A percentile compares a stretch with the other conserved stretches of the same genome.
Conservation (phyloP, 2,888 invertebrate genomes). For the Pterostichus madidus region DNA sequence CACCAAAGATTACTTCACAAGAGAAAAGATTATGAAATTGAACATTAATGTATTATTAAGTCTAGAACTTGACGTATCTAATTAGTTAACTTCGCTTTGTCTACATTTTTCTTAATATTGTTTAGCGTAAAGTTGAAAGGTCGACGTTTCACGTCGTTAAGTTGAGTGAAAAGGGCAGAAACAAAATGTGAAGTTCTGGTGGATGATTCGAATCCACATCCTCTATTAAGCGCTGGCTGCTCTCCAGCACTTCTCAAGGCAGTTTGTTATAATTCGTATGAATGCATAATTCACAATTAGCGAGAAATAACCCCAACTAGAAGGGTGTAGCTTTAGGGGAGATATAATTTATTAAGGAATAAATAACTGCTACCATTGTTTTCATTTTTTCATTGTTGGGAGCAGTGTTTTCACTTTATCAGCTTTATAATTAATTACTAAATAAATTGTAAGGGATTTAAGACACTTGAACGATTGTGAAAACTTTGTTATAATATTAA, state of each 20-base stretch:
- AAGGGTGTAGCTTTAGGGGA: slow-evolving; percentile 29
- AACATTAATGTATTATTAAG: slow-evolving; percentile 8
- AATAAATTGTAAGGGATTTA: background rate
- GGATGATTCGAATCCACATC: background rate
- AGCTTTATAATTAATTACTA: slow-evolving; percentile 41
- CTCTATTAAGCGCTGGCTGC: background rate
- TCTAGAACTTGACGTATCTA: background rate
- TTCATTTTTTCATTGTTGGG: slow-evolving; percentile 50
- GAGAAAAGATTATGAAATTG: slow-evolving; percentile 20
- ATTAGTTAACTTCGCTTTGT: slow-evolving; percentile 28
- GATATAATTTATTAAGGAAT: slow-evolving; percentile 54
- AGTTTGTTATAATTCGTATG: slow-evolving; percentile 18
- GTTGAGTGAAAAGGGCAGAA: too few species aligned
- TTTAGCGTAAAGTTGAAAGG: slow-evolving; percentile 1
- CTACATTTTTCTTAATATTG: background rate
- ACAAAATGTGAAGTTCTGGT: too few species aligned
- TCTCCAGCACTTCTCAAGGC: slow-evolving; percentile 7
- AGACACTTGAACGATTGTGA: too few species aligned
- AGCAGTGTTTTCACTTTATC: slow-evolving; percentile 19
- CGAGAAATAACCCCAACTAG: slow-evolving; percentile 14
- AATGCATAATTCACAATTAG: slow-evolving; percentile 45
- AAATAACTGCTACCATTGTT: slow-evolving; percentile 54
- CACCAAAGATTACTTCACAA: background rate
- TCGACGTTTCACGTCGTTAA: background rate
- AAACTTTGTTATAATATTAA: too few species aligned